Conservation (phyloP, 2,797 vertebrate species). For the Brachyrhaphis roseni region DNA sequence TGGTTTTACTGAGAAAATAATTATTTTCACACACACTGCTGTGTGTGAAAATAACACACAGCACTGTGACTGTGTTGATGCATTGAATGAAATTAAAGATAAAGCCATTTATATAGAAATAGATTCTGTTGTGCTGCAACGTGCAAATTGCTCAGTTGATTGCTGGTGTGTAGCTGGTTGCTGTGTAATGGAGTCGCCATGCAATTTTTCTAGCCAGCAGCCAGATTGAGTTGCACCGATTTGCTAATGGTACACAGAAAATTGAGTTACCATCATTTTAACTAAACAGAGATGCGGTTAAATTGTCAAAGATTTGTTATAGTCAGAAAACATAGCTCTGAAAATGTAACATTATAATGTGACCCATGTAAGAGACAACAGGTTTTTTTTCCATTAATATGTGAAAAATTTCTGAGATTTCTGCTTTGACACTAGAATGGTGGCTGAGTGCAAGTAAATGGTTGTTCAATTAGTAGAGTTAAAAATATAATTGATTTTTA, state of each 20-base stretch:
- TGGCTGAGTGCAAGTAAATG: neutral
- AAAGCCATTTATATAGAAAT: constrained; percentile 25
- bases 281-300: neutral
- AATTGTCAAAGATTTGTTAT: neutral
- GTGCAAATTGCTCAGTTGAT: constrained; percentile 39
- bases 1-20: neutral
- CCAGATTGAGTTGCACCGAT: neutral
- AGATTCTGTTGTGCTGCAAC: constrained; percentile 1
- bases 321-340: neutral
- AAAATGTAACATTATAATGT: neutral
- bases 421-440: neutral
- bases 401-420: neutral
- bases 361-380: neutral
- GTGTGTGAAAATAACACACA: no score
- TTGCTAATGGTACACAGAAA: neutral
- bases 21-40: neutral
- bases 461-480: neutral
- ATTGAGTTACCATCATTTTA: neutral
- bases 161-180: constrained; percentile 5
- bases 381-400: neutral
- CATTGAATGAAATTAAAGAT: neutral
- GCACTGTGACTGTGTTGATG: neutral
- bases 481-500: neutral
- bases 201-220: neutral
- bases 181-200: neutral